Percentiles rank a stretch among this genome's conserved stretches.
Evolutionary conservation across 92 coral and sea anemone genomes (phyloP).

Genomic region (Phenganax marumi): DNA sequence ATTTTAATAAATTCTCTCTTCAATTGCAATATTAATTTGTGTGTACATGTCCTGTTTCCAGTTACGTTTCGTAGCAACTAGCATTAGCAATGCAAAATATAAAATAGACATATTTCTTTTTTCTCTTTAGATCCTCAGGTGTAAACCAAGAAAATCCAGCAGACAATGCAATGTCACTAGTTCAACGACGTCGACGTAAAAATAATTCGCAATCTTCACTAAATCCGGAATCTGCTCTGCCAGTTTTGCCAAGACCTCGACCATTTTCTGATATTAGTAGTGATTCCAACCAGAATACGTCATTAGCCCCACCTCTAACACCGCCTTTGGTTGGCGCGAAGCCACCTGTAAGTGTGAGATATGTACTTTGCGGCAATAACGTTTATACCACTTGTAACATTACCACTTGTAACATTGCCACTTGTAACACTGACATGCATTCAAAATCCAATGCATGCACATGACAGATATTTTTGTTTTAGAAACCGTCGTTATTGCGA

Average conservation of each 20-base stretch:
- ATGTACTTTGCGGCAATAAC: background rate
- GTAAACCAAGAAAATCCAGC: background rate
- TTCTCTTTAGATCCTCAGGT: background rate
- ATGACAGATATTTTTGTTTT: background rate
- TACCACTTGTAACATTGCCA: no score
- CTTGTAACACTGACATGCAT: background rate
- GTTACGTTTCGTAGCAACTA: no score
- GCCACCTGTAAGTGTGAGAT: slow-evolving; percentile 38
- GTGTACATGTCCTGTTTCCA: no score
- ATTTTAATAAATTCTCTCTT: no score
- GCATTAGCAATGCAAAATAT: background rate
- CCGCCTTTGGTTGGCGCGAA: slow-evolving; percentile 40
- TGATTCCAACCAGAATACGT: slow-evolving; percentile 32
- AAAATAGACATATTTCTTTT: background rate
- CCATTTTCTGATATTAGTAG: slow-evolving; percentile 40
- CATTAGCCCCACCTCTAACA: slow-evolving; percentile 32
- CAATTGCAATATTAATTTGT: no score
- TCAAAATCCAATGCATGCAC: background rate
- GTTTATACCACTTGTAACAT: no score
- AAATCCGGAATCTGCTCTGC: slow-evolving; percentile 35
- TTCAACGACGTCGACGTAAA: slow-evolving; percentile 45
- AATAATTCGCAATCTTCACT: slow-evolving; percentile 48
- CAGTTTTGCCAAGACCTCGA: slow-evolving; percentile 40
- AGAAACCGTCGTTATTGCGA: slow-evolving; percentile 33
- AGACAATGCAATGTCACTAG: slow-evolving; percentile 23